Evolutionary conservation across 2,888 invertebrate species (phyloP), one percentile per base, ranked within the genome.

Genomic region (Theristus sp.): DNA sequence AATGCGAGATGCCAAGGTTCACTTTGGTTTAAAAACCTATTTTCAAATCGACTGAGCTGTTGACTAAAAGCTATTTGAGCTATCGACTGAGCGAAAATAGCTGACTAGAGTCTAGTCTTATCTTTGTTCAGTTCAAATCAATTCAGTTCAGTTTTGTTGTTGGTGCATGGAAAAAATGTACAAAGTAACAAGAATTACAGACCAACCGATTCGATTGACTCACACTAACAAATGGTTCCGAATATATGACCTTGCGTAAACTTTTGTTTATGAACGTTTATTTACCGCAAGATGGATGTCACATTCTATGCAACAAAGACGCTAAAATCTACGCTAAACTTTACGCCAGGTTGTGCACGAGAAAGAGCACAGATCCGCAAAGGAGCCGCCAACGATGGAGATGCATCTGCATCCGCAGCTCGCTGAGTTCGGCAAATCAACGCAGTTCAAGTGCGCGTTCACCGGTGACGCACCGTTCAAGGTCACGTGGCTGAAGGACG

Each of bases 371-470:
- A 17, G 3, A 49, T 20, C 49, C 3, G 49, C 49, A 3, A 10
- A 49, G 3, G 69, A 78, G 56, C 88, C 96, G 46, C 96, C 98
- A 38, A 81, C 88, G 55, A 93, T 98, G 75, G 90, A 89, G 13
- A 91, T 89, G 74, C 94, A 94, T 75, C 86, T 98, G 73, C 87
- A 91, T 76, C 96, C 96, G 10, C 61, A 67, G 20, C 66, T 69
- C 61, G 70, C 62, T 20, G 67, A 68, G 52, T 59, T 69, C 47
- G 69, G 69, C 25, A 47, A 57, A 26, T 61, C 64, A 22, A 70
- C 73, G 24, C 57, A 62, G 24, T 73, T 73, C 64, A 59, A 61
- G 54, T 65, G 68, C 52, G 66, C 65, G 30, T 73, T 69, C 64
- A 68, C 74, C 60, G 77, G 78, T 52, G 79, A 77, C 64, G 75